phyloP scores from a whole-genome alignment of 2,113 vertebrate species.

The Phylloscopus whistleri region DNA sequence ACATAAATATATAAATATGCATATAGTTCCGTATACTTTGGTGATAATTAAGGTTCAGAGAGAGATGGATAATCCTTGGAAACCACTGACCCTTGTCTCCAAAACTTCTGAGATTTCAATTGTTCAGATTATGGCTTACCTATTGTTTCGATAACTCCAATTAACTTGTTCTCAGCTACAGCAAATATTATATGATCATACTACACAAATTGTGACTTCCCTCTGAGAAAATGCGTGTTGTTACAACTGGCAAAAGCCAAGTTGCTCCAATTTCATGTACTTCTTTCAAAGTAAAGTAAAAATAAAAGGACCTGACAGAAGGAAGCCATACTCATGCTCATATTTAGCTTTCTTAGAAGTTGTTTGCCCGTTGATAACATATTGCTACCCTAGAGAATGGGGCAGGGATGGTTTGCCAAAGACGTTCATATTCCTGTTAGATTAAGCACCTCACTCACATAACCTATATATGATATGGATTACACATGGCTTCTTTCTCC shows the following conservation, averaged over 20 bases:
- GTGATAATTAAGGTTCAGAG: background rate
- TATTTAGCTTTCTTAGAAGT: background rate
- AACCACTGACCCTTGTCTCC: background rate
- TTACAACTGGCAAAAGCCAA: background rate
- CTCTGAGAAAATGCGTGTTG: slow-evolving; percentile 25
- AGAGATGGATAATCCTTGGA: background rate
- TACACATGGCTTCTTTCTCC: background rate
- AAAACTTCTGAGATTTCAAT: background rate
- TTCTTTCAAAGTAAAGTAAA: background rate
- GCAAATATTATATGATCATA: background rate
- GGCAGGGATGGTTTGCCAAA: background rate
- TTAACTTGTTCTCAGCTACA: background rate
- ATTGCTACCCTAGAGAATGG: background rate
- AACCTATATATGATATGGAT: background rate
- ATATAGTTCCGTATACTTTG: background rate
- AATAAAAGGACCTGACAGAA: background rate
- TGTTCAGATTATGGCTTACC: background rate
- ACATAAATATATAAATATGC: background rate
- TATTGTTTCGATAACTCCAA: background rate
- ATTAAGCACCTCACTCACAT: background rate
- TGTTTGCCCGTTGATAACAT: background rate
- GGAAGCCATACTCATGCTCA: background rate
- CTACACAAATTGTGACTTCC: slow-evolving; percentile 10
- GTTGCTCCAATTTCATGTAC: background rate
- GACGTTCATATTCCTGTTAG: background rate